Base-by-base conservation (phyloP, 2,888 invertebrate species). In the Scrobipalpa atriplicella region DNA sequence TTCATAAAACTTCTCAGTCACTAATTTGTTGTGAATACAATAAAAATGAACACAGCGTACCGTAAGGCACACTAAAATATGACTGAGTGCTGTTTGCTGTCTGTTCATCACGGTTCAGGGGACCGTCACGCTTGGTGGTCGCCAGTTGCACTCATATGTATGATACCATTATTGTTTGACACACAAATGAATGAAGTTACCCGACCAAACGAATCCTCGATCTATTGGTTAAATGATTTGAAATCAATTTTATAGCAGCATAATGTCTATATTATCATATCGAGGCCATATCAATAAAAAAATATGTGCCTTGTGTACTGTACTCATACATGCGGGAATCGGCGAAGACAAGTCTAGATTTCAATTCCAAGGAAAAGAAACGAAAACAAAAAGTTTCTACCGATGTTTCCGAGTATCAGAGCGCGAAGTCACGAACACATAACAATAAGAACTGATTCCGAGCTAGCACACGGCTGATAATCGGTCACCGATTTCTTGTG, bases 401-500 rank as follows among this genome's bases (percentile, higher is more conserved):
- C 29, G 47, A 51, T 43, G 19, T 62, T 41, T 41, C 47, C 43
- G 21, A 71, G 80, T 86, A 90, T 86, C 80, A 84, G 90, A 90
- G 89, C 90, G 87, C 78, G 81, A 85, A 89, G 83, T 85, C 89
- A 88, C 89, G 90, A 88, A 87, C 74, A 75, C 72, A 78, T 71
- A 73, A 76, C 76, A 75, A 79, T 80, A 78, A 71, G 73, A 75
- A 72, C 78, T 71, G 73, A 5, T 29, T 29, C 29, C 5, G 75
- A 71, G 78, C 47, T 5, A 38, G 74, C 76, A 72, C 70, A 70
- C 47, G 47, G 16, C 47, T 16, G 16, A 47, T 47, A 16, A 47
- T 47, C 47, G 47, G 47, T 47, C n/a, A 47, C 47, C 47, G 47
- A 47, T 47, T 47, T 47, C 47, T 10, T 47, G 16, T 8, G 16